Percentiles rank a stretch among this genome's conserved stretches.
Conservation (phyloP, 2,797 vertebrate genomes). For the Syncerus caffer region DNA sequence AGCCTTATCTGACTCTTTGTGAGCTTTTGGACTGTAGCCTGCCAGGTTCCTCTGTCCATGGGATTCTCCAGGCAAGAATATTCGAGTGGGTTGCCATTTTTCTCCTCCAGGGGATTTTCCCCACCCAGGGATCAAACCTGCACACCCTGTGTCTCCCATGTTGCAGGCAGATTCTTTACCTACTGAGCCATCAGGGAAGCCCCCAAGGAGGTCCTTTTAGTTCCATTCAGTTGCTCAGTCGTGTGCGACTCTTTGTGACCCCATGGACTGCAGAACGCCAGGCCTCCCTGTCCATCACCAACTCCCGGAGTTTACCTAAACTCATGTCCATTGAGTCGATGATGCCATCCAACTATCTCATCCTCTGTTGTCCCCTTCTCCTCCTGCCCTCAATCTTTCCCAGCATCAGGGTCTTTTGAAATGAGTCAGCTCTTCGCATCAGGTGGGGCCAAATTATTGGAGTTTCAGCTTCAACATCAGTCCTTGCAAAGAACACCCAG, state of each 20-base stretch:
- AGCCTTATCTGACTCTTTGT: neutral
- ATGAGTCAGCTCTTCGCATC: neutral
- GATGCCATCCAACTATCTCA: neutral
- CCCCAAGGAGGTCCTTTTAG: too few relatives aligned
- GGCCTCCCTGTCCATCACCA: neutral
- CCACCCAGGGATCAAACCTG: neutral
- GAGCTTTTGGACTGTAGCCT: neutral
- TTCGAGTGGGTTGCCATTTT: neutral
- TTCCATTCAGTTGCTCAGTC: neutral
- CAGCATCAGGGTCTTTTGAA: neutral
- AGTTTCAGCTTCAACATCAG: neutral
- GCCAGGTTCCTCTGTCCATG: neutral
- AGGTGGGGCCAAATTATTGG: neutral
- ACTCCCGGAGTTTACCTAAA: neutral
- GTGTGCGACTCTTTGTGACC: rapidly evolving
- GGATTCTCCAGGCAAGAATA: neutral
- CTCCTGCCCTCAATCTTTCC: neutral
- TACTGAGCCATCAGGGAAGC: neutral
- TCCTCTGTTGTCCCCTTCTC: neutral
- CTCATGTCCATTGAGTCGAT: neutral
- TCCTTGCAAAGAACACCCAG: neutral
- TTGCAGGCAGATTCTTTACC: neutral
- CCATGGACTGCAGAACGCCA: rapidly evolving
- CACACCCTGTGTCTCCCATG: neutral
- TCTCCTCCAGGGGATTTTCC: neutral